Conservation (phyloP, 30 jellyfish, hydroid and myxozoan genomes). For the Pelagia noctiluca region DNA sequence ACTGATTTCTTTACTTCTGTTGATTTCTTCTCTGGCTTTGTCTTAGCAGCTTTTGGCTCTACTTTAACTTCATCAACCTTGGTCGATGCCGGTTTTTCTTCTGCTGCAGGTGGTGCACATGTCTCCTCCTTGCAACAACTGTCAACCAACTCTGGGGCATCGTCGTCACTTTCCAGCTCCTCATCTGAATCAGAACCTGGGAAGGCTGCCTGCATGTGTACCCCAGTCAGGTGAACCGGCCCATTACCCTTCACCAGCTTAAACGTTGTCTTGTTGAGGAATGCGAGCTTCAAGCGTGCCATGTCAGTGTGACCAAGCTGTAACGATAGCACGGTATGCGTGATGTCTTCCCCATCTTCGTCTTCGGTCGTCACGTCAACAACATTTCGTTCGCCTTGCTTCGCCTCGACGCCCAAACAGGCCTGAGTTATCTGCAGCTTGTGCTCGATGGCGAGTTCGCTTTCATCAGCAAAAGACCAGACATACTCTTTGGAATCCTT, state of each 20-base stretch:
- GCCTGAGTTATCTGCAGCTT: conserved; percentile 87
- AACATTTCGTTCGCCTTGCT: conserved; percentile 93
- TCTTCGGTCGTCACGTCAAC: conserved; percentile 90
- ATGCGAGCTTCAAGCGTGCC: conserved; percentile 85
- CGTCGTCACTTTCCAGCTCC: conserved; percentile 71
- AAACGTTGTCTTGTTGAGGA: conserved; percentile 67
- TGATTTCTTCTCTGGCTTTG: conserved; percentile 1
- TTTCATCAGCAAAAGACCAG: conserved; percentile 86
- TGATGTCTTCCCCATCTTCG: conserved; percentile 65
- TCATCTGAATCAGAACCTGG: conserved; percentile 65
- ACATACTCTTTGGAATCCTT: conserved; percentile 58
- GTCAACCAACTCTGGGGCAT: conserved; percentile 74
- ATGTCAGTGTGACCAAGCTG: conserved; percentile 78
- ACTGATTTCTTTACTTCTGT: neutral
- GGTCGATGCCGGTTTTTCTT: neutral
- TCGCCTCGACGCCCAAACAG: conserved; percentile 90
- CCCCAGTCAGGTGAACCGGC: conserved; percentile 88
- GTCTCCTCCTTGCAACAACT: too few relatives aligned
- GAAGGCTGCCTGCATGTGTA: conserved; percentile 72
- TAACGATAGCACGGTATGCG: conserved; percentile 77
- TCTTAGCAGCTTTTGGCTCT: neutral
- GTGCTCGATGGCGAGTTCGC: conserved; percentile 80
- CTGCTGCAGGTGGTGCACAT: conserved; percentile 49
- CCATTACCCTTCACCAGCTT: conserved; percentile 81
- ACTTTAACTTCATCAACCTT: conserved; percentile 7